Evolutionary conservation across 2,888 invertebrate species (phyloP).

Genomic region (Torymus aiolomorphi): DNA sequence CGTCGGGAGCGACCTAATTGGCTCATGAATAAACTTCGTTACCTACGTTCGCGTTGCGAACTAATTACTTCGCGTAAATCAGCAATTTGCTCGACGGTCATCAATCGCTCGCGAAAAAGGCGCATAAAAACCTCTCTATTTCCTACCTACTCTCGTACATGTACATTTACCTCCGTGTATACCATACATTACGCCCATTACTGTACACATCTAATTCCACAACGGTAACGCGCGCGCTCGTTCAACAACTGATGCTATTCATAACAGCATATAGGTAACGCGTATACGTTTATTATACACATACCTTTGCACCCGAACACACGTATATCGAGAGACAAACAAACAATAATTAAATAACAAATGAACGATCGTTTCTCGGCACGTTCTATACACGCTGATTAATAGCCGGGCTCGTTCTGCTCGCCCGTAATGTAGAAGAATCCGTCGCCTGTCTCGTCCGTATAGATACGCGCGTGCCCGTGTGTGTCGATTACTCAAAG

Average conservation of each 20-base stretch:
- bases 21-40: conserved; percentile 52
- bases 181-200: no score
- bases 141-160: no score
- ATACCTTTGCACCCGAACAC: no score
- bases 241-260: no score
- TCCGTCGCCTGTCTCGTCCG: conserved; percentile 17
- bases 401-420: conserved; percentile 13
- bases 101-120: conserved; percentile 23
- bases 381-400: conserved; percentile 25
- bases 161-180: no score
- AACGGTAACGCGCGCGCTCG: no score
- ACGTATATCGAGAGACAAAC: neutral
- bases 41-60: neutral
- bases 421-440: conserved; percentile 33
- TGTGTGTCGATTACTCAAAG: conserved; percentile 51
- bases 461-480: neutral
- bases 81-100: conserved; percentile 31
- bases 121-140: no score
- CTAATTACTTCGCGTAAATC: conserved; percentile 53
- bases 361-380: neutral
- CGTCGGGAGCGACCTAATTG: conserved; percentile 46
- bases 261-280: no score
- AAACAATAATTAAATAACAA: neutral
- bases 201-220: no score
- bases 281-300: no score